Evolutionary conservation across 2,888 invertebrate genomes (phyloP).

Genomic region (Acleris sparsana): DNA sequence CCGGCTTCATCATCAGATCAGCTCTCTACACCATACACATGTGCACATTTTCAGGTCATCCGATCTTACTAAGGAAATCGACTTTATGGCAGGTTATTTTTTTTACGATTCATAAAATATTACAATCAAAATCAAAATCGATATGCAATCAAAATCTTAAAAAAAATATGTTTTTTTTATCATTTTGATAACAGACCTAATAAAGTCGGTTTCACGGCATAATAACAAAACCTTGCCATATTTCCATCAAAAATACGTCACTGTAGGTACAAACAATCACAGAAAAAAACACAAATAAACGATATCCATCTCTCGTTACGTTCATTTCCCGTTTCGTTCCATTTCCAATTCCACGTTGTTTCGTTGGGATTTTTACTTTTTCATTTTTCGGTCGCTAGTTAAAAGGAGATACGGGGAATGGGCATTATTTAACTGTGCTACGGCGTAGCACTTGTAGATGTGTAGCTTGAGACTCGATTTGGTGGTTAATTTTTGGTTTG

Average conservation of each 20-base stretch:
- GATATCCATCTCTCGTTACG: conserved; percentile 31
- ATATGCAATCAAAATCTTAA: no score
- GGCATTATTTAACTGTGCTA: conserved; percentile 11
- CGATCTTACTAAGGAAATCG: no score
- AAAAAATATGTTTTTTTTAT: no score
- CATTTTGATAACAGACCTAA: no score
- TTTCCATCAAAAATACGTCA: not conserved
- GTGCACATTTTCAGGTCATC: no score
- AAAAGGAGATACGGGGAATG: conserved; percentile 23
- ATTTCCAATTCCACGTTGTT: conserved; percentile 24
- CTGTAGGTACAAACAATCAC: conserved; percentile 6
- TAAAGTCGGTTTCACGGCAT: no score
- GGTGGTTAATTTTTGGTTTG: not conserved
- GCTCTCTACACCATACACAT: no score
- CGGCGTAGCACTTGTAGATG: conserved; percentile 2
- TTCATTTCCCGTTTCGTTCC: conserved; percentile 33
- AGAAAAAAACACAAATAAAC: conserved; percentile 30
- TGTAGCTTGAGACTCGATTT: not conserved
- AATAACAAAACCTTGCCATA: not conserved
- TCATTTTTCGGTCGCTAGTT: conserved; percentile 14
- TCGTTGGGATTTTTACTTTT: conserved; percentile 11
- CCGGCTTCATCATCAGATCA: no score
- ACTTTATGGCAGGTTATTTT: no score
- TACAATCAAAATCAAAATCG: no score
- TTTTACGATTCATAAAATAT: no score